Conservation (phyloP, 2,797 vertebrate genomes). For the Setipinna tenuifilis region DNA sequence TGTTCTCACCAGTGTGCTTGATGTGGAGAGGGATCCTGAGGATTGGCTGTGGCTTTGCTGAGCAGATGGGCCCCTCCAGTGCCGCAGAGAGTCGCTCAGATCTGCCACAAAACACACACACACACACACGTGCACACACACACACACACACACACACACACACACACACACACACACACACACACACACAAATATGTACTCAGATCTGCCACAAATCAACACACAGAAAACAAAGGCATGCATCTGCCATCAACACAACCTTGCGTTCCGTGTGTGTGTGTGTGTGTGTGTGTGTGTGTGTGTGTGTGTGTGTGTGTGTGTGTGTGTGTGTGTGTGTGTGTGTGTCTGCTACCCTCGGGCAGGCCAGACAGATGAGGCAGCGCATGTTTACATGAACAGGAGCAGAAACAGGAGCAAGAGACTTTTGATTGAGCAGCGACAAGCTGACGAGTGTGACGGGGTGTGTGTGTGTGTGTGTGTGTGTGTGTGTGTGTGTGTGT, state of each 20-base stretch:
- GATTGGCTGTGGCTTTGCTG: conserved; percentile 69
- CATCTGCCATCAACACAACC: too few relatives aligned
- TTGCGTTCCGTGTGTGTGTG: too few relatives aligned
- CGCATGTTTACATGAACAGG: too few relatives aligned
- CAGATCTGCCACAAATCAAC: too few relatives aligned
- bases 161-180: not conserved
- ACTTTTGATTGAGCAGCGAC: too few relatives aligned
- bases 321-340: too few relatives aligned
- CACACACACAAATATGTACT: too few relatives aligned
- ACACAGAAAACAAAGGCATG: too few relatives aligned
- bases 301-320: not conserved
- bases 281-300: not conserved
- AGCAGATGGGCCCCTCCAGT: conserved; percentile 76
- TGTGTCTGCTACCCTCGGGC: not conserved
- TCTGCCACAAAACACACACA: conserved; percentile 62
- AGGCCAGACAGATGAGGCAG: not conserved
- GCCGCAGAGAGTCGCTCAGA: conserved; percentile 81
- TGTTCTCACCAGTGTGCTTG: conserved; percentile 86
- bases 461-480: too few relatives aligned
- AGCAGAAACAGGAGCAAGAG: too few relatives aligned
- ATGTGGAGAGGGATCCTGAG: conserved; percentile 86
- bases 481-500: too few relatives aligned
- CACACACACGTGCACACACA: not conserved
- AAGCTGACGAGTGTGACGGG: not conserved
- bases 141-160: not conserved